Percentiles rank a stretch among this genome's conserved stretches.
phyloP scores from a whole-genome alignment of 2,113 vertebrate genomes.

The Anolis sagrei region DNA sequence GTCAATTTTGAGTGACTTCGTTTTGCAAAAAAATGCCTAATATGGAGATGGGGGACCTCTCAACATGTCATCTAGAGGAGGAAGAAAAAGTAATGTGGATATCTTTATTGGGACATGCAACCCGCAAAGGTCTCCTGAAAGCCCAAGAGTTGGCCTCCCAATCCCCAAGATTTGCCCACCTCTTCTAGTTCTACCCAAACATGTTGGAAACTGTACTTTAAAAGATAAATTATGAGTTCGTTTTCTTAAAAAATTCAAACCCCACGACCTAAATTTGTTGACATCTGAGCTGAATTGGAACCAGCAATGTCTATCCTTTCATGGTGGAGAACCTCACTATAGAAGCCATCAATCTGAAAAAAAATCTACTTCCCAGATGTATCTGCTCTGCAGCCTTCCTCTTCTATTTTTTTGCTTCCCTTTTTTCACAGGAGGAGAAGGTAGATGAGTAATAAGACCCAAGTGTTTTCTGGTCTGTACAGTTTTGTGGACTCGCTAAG shows the following conservation, averaged over 20 bases:
- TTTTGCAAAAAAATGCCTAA: no score
- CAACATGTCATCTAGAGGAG: no score
- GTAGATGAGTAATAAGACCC: slow-evolving; percentile 14
- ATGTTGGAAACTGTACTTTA: not conserved
- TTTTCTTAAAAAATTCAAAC: not conserved
- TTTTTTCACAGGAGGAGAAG: slow-evolving; percentile 6
- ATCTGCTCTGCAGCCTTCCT: not conserved
- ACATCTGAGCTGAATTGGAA: slow-evolving; percentile 60
- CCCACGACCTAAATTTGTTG: slow-evolving; percentile 39
- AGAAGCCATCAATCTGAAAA: slow-evolving; percentile 58
- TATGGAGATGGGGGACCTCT: no score
- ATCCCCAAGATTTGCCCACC: no score
- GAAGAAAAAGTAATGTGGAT: no score
- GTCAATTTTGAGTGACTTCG: no score
- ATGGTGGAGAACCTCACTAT: slow-evolving; percentile 53
- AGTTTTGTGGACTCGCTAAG: slow-evolving; percentile 44
- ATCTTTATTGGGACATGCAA: no score
- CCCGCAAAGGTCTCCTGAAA: no score
- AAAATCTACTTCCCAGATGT: slow-evolving; percentile 51
- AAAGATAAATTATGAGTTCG: not conserved
- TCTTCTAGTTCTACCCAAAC: not conserved
- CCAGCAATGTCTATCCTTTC: slow-evolving; percentile 61
- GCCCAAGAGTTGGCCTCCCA: no score
- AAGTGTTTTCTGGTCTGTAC: slow-evolving; percentile 47
- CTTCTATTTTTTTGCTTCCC: not conserved